Conservation (phyloP, 2,797 vertebrate genomes). For the Artibeus lituratus region DNA sequence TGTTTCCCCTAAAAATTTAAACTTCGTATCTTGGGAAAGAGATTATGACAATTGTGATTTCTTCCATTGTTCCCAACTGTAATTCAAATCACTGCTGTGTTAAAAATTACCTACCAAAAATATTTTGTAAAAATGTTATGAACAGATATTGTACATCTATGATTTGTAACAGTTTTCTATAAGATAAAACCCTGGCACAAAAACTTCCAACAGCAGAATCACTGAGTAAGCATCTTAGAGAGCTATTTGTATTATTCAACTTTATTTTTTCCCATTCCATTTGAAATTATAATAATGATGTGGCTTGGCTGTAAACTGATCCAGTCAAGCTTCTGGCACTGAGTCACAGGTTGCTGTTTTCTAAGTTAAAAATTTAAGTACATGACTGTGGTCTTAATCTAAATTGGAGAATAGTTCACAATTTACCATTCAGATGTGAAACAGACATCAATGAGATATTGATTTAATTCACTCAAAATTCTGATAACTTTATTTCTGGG, state of each 20-base stretch:
- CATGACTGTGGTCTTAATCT: not conserved
- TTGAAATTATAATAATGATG: not conserved
- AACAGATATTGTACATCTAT: not conserved
- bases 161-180: not conserved
- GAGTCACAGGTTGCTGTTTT: not conserved
- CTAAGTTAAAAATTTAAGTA: constrained; percentile 3
- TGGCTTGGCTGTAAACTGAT: not conserved
- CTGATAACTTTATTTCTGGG: not conserved
- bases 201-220: not conserved
- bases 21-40: constrained; percentile 27
- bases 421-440: not conserved
- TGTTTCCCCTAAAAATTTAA: constrained; percentile 61
- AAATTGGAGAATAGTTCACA: not conserved
- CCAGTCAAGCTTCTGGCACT: not conserved
- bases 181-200: not conserved
- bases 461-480: not conserved
- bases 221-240: not conserved
- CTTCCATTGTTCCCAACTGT: not conserved
- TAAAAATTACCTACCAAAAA: constrained; percentile 22
- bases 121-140: not conserved
- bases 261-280: not conserved
- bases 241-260: not conserved
- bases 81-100: not conserved
- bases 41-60: not conserved
- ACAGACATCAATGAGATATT: not conserved